phyloP scores from a whole-genome alignment of 2,113 vertebrate genomes.

The Cricetomys ansorgei region DNA sequence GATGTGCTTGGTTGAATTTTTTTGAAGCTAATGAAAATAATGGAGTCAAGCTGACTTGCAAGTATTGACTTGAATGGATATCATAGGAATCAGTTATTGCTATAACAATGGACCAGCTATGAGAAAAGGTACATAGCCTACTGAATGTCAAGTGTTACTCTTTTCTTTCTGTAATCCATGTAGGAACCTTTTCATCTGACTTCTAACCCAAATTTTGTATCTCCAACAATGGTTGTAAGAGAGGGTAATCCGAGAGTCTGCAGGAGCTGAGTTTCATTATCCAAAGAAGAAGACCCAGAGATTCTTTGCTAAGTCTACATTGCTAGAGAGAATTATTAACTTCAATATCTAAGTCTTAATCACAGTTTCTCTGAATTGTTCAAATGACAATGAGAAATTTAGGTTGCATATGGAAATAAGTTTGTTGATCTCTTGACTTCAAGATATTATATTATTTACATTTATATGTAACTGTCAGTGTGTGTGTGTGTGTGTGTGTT shows the following conservation, averaged over 20 bases:
- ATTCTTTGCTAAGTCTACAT: neutral
- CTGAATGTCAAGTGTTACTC: neutral
- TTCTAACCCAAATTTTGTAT: neutral
- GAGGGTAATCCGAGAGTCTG: neutral
- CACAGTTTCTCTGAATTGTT: neutral
- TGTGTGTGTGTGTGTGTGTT: neutral
- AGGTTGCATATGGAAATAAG: neutral
- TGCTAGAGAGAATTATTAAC: neutral
- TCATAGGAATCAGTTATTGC: neutral
- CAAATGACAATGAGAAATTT: neutral
- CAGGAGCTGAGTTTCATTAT: neutral
- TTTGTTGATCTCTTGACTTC: neutral
- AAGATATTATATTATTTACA: neutral
- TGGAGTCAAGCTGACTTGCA: neutral
- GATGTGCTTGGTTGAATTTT: neutral
- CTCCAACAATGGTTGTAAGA: neutral
- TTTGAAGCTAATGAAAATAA: neutral
- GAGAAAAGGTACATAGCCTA: neutral
- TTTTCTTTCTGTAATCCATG: neutral
- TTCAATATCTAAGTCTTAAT: neutral
- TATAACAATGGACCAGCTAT: neutral
- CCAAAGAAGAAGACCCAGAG: neutral
- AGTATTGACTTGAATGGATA: neutral
- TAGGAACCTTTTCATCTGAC: neutral
- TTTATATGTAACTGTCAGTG: neutral